Percentiles rank a stretch among this genome's conserved stretches.
phyloP scores from a whole-genome alignment of 2,113 vertebrate species.

The Probosciger aterrimus region DNA sequence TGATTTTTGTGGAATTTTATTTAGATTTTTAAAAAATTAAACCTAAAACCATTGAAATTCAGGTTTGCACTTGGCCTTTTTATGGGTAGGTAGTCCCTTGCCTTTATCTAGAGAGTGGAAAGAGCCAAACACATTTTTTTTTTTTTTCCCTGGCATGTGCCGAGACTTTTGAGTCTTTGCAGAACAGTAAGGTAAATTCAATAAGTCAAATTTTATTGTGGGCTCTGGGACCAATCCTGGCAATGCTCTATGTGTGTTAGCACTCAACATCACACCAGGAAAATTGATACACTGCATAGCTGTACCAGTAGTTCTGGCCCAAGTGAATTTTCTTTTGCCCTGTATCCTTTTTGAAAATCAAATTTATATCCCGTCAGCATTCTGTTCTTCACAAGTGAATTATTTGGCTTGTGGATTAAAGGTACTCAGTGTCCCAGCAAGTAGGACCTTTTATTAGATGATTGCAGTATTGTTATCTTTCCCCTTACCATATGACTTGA shows the following conservation, averaged over 20 bases:
- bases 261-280: neutral
- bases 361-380: neutral
- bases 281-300: neutral
- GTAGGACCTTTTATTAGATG: neutral
- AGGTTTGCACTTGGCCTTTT: neutral
- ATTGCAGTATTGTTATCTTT: neutral
- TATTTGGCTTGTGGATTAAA: neutral
- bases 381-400: neutral
- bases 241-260: neutral
- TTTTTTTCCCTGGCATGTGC: neutral
- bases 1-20: neutral
- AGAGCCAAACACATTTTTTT: accelerated
- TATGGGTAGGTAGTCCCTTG: neutral
- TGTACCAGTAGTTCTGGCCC: neutral
- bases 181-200: neutral
- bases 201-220: neutral
- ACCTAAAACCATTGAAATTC: neutral
- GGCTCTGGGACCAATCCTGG: neutral
- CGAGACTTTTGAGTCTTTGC: neutral
- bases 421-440: neutral
- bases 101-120: neutral
- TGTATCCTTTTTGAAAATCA: neutral
- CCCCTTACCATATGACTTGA: neutral
- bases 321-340: neutral
- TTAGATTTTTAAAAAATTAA: neutral